Evolutionary conservation across 1,140 invertebrate species (phyloP).

Genomic region (Drosophila navojoa): DNA sequence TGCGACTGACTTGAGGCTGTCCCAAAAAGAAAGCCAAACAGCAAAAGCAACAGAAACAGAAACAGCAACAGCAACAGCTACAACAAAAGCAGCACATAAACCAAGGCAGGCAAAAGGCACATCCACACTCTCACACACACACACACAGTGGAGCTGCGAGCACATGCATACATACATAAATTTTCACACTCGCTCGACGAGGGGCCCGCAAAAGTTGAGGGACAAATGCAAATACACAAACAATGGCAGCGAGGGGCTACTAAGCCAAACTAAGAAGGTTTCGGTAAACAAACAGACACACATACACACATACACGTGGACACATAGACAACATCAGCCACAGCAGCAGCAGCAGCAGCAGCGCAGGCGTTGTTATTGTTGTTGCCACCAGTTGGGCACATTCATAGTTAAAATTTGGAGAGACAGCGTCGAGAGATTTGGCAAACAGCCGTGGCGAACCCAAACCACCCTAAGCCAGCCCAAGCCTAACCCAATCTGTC

Average conservation of each 20-base stretch:
- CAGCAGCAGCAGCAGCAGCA: not conserved
- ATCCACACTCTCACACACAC: not conserved
- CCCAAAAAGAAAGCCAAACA: conserved; percentile 38
- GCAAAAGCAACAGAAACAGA: conserved; percentile 20
- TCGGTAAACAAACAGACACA: conserved; percentile 75
- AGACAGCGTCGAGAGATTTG: conserved; percentile 77
- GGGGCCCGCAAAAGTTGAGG: conserved; percentile 37
- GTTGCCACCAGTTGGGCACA: conserved; percentile 55
- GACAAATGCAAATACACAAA: conserved; percentile 81
- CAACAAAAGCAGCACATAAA: conserved; percentile 56
- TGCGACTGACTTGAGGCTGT: conserved; percentile 47
- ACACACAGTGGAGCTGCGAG: not conserved
- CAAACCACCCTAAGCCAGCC: conserved; percentile 21
- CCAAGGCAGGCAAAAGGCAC: conserved; percentile 65
- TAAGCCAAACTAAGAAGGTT: conserved; percentile 82
- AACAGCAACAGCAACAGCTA: conserved; percentile 35
- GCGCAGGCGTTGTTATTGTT: conserved; percentile 36
- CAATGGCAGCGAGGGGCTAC: conserved; percentile 76
- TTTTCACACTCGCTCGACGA: conserved; percentile 68
- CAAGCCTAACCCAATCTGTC: not conserved
- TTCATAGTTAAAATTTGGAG: conserved; percentile 82
- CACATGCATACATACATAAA: conserved; percentile 64
- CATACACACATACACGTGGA: conserved; percentile 37
- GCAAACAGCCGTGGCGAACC: conserved; percentile 58
- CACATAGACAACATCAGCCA: not conserved